phyloP scores from a whole-genome alignment of 2,888 invertebrate genomes.

The Empis livida region DNA sequence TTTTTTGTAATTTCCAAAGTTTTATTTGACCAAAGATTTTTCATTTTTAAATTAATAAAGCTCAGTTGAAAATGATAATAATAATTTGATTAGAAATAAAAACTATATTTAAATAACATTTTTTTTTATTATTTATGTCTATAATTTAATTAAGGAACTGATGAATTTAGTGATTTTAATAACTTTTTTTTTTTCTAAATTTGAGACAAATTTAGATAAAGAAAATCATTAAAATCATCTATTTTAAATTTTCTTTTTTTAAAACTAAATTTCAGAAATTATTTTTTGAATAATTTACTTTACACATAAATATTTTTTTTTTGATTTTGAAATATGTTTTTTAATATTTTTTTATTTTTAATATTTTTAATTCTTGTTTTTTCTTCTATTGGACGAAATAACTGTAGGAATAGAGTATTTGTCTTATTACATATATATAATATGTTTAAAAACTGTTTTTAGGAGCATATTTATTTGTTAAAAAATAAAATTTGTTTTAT shows the following conservation, averaged over 20 bases:
- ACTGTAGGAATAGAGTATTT: slow-evolving; percentile 12
- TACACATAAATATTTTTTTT: too few relatives aligned
- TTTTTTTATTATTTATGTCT: slow-evolving; percentile 1
- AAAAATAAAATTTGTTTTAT: slow-evolving; percentile 6
- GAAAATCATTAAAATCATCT: too few relatives aligned
- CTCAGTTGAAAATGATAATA: too few relatives aligned
- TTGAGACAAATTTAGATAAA: slow-evolving; percentile 10
- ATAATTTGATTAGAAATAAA: too few relatives aligned
- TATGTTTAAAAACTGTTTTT: slow-evolving; percentile 13
- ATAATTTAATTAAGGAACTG: not conserved
- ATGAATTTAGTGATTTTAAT: not conserved
- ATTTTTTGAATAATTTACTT: too few relatives aligned
- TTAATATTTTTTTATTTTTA: not conserved
- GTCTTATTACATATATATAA: not conserved
- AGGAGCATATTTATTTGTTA: slow-evolving; percentile 10
- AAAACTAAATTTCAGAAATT: slow-evolving; percentile 1
- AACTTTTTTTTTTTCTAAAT: not conserved
- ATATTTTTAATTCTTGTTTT: not conserved
- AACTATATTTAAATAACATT: too few relatives aligned
- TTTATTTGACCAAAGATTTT: too few relatives aligned
- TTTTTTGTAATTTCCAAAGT: too few relatives aligned
- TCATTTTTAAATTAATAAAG: too few relatives aligned
- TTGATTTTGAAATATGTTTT: not conserved
- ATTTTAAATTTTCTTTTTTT: slow-evolving; percentile 13
- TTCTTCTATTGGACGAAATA: slow-evolving; percentile 13